phyloP scores from a whole-genome alignment of 2,797 vertebrate species.

The Malacoraja senta region DNA sequence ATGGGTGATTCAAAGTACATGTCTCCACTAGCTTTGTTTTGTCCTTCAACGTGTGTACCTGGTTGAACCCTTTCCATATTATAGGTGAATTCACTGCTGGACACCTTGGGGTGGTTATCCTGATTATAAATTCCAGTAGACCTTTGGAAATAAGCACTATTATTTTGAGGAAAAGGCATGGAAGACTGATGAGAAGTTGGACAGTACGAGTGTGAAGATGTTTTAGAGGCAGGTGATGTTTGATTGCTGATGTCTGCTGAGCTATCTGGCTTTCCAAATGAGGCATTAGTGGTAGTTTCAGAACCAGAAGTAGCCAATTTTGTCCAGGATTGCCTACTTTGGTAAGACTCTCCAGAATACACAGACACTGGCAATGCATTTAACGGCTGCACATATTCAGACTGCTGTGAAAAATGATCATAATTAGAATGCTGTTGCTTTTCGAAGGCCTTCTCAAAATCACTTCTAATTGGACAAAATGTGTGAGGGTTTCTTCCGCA shows the following conservation, averaged over 20 bases:
- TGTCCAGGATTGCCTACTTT: slow-evolving; percentile 57
- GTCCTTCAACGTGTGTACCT: slow-evolving; percentile 53
- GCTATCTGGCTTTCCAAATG: slow-evolving; percentile 58
- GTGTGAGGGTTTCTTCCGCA: slow-evolving; percentile 57
- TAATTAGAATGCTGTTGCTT: slow-evolving; percentile 60
- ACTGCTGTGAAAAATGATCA: slow-evolving; percentile 50
- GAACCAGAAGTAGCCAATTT: slow-evolving; percentile 48
- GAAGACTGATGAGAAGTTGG: slow-evolving; percentile 56
- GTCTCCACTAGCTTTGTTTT: slow-evolving; percentile 56
- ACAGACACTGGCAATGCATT: slow-evolving; percentile 53
- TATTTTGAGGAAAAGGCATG: slow-evolving; percentile 56
- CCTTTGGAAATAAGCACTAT: slow-evolving; percentile 54
- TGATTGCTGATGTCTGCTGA: slow-evolving; percentile 53
- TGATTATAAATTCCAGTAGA: slow-evolving; percentile 50
- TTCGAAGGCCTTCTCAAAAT: slow-evolving; percentile 55
- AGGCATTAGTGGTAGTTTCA: slow-evolving; percentile 52
- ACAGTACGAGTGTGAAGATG: slow-evolving; percentile 51
- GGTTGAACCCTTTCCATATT: slow-evolving; percentile 53
- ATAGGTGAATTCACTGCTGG: slow-evolving; percentile 53
- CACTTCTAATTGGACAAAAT: slow-evolving; percentile 51
- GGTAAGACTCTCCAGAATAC: slow-evolving; percentile 52
- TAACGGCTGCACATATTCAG: slow-evolving; percentile 60
- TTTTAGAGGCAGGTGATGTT: slow-evolving; percentile 55
- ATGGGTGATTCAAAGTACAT: slow-evolving; percentile 57
- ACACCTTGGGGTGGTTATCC: slow-evolving; percentile 51